Base-by-base conservation (phyloP, 2,113 vertebrate genomes). In the Speoplatyrhinus poulsoni region DNA sequence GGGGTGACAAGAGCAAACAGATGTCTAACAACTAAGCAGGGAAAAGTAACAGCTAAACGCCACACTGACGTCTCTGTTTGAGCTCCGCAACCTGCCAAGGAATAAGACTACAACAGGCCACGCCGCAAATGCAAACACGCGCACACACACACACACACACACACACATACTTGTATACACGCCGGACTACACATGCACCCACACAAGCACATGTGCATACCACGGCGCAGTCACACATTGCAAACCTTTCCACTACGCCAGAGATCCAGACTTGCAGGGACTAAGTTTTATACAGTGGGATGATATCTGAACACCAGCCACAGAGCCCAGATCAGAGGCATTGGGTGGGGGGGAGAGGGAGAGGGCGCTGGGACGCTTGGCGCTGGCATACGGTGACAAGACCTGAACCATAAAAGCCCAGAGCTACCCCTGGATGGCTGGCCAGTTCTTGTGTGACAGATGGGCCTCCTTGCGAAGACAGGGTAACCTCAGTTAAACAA, bases 1-100 rank as follows among this genome's bases (percentile, higher is more conserved):
- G 73, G 75, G 55, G 82, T 87, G 90, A 91, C 88, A 78, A 89
- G 86, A 90, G 86, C 90, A 89, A 93, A 92, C 92, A 93, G 92
- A 92, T 92, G 92, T 92, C 89, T 85, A 85, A 91, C 87, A 90
- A 86, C 88, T 66, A 82, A 86, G 87, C 85, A 88, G 70, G 68
- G 80, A 71, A 81, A 85, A 79, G 79, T 83, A 88, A 88, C 87
- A 85, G 63, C 84, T 73, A 77, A 82, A 87, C 81, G 82, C 67
- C 63, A 72, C 79, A 72, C 62, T 81, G 85, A 85, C 85, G 62
- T 84, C 75, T 89, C 62, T 76, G 74, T 87, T 77, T 74, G 65
- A 85, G 36, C 78, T 90, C 79, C 83, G 79, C 84, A 81, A 83
- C 85, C 76, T 85, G 75, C 76, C 76, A 84, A 82, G 82, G 66